Percentiles rank a stretch among this genome's conserved stretches.
phyloP scores from a whole-genome alignment of 2,113 vertebrate species.

The Cinclus cinclus region DNA sequence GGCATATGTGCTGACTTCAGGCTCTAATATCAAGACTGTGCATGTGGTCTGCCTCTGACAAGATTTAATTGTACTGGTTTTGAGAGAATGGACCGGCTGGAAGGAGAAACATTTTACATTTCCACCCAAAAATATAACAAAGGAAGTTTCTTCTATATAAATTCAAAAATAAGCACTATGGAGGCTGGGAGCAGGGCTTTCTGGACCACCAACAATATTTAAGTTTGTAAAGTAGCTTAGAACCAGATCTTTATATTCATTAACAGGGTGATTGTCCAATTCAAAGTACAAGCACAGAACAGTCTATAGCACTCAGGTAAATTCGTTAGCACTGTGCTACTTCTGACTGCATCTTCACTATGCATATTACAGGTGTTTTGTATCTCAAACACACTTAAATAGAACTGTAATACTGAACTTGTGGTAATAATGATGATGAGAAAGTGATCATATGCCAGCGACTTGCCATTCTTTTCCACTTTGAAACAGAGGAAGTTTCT shows the following conservation, averaged over 20 bases:
- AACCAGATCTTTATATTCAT: neutral
- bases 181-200: neutral
- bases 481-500: neutral
- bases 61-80: neutral
- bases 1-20: neutral
- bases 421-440: neutral
- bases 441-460: neutral
- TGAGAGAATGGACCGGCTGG: neutral
- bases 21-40: neutral
- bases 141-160: neutral
- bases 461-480: neutral
- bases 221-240: neutral
- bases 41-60: neutral
- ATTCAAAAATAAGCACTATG: neutral
- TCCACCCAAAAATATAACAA: neutral
- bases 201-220: neutral
- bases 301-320: neutral
- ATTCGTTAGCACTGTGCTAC: neutral
- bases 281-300: neutral
- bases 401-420: neutral
- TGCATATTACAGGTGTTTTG: neutral
- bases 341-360: neutral
- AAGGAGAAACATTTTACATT: neutral
- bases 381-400: neutral
- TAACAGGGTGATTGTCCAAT: neutral